phyloP scores from a whole-genome alignment of 2,113 vertebrate genomes.

The Bos javanicus region DNA sequence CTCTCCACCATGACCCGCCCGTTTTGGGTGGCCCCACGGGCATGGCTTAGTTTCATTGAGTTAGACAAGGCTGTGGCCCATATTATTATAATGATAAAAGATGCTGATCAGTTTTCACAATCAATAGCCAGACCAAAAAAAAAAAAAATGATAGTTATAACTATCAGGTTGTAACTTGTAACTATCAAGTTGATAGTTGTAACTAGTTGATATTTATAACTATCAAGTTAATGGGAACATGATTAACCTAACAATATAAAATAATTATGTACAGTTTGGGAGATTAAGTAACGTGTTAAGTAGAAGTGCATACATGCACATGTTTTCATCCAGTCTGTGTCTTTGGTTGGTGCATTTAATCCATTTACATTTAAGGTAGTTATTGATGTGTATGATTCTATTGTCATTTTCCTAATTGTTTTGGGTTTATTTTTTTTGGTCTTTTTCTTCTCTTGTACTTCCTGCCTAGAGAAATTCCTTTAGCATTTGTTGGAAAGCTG shows the following conservation, averaged over 20 bases:
- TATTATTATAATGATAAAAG: neutral
- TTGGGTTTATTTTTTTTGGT: neutral
- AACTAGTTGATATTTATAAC: neutral
- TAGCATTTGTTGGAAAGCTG: neutral
- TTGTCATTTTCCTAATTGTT: neutral
- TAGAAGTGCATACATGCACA: neutral
- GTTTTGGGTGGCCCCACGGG: no score
- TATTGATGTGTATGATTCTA: neutral
- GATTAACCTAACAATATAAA: neutral
- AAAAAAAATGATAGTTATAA: neutral
- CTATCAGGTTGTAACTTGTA: neutral
- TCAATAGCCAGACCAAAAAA: neutral
- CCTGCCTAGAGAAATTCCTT: neutral
- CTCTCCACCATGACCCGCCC: no score
- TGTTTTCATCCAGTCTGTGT: neutral
- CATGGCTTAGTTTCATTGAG: no score
- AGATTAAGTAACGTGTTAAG: neutral
- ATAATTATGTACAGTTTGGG: neutral
- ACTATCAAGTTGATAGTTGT: neutral
- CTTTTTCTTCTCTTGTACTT: neutral
- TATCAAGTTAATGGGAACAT: neutral
- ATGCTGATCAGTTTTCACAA: neutral
- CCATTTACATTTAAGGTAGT: neutral
- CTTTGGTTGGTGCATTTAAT: neutral
- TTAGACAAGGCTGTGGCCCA: no score